phyloP scores from a whole-genome alignment of 2,888 invertebrate species.

The Tenthredo livida region DNA sequence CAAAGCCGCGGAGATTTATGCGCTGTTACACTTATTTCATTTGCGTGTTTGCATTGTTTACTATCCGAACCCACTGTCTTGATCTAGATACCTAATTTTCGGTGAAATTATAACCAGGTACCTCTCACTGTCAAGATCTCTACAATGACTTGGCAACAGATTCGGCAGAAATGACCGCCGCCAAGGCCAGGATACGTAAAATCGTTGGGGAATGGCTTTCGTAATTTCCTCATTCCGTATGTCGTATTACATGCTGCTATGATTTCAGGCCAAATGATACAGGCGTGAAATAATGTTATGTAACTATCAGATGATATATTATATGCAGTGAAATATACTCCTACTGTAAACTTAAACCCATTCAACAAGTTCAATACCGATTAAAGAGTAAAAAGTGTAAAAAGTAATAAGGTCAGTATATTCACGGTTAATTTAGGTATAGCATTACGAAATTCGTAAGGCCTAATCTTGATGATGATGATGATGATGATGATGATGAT shows the following conservation, averaged over 20 bases:
- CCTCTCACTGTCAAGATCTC: conserved; percentile 69
- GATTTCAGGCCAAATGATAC: background rate
- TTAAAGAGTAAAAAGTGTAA: background rate
- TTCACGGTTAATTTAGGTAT: background rate
- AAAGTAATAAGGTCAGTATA: background rate
- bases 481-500: background rate
- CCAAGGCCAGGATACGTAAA: conserved; percentile 61
- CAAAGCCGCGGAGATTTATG: background rate
- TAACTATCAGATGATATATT: background rate
- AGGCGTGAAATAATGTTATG: background rate
- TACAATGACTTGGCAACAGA: conserved; percentile 58
- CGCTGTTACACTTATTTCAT: background rate
- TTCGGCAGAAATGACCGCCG: conserved; percentile 58
- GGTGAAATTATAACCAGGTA: conserved; percentile 58
- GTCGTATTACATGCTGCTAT: background rate
- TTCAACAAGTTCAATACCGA: background rate
- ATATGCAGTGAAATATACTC: background rate
- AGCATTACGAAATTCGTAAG: background rate
- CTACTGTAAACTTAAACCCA: background rate
- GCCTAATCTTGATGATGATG: background rate
- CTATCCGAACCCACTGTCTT: background rate
- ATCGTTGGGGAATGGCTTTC: conserved; percentile 65
- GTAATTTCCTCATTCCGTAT: background rate
- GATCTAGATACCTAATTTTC: background rate
- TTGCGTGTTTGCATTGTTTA: background rate